A percentile compares a stretch with the other conserved stretches of the same genome.
These are phyloP conservation scores for Bombus impatiens DNA, from an alignment of 1,140 invertebrate species.

Conservation along the genomic window DNA sequence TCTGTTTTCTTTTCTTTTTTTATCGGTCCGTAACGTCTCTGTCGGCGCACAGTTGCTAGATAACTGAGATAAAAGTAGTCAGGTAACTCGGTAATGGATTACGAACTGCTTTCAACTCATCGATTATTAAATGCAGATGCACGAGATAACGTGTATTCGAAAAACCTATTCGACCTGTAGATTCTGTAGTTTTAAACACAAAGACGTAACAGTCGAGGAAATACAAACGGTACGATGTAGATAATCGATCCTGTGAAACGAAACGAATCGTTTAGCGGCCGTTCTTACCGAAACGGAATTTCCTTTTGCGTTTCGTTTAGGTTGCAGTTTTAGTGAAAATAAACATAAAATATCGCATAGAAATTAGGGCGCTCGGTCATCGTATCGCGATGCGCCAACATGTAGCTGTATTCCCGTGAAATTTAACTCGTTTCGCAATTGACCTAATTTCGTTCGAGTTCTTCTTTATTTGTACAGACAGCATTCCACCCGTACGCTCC, in stretches of 20 bases:
- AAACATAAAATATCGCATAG: conserved; percentile 39
- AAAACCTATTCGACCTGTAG: neutral
- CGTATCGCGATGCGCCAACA: conserved; percentile 16
- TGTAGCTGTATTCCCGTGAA: conserved; percentile 30
- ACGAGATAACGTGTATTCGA: neutral
- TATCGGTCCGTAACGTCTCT: neutral
- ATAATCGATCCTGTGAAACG: neutral
- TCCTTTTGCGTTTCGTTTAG: neutral
- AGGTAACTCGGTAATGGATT: neutral
- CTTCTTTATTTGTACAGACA: conserved; percentile 38
- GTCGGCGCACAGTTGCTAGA: neutral
- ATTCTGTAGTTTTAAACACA: neutral
- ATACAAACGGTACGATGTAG: neutral
- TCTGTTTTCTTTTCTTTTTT: neutral
- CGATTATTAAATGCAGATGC: neutral
- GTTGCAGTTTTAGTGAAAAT: neutral
- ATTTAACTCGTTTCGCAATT: conserved; percentile 47
- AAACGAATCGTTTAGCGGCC: neutral
- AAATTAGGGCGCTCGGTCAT: conserved; percentile 44
- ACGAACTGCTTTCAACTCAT: neutral
- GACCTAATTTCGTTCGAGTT: conserved; percentile 42
- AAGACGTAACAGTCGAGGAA: neutral
- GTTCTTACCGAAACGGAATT: neutral
- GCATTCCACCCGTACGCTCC: neutral
- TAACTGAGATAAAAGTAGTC: neutral